These are phyloP conservation scores for Strigamia crassipes DNA, from an alignment of 2,888 invertebrate species.

Conservation along the genomic window DNA sequence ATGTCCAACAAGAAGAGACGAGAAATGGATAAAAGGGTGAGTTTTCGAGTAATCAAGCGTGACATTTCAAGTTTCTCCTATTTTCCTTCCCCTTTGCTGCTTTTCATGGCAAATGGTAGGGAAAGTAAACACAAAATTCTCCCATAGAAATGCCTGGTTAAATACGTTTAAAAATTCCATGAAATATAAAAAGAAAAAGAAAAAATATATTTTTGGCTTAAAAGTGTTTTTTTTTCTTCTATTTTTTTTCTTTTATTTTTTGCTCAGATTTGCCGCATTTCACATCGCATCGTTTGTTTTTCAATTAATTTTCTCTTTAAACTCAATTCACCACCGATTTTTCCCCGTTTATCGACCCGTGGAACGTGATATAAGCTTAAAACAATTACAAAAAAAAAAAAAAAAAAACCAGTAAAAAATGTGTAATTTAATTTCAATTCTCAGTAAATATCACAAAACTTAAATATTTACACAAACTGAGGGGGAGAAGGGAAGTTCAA, in stretches of 20 bases:
- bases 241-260: no score
- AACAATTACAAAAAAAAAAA: neutral
- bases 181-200: no score
- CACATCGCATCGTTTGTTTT: neutral
- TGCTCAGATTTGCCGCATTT: neutral
- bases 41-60: neutral
- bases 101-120: neutral
- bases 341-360: neutral
- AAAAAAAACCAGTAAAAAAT: neutral
- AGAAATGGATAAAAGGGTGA: neutral
- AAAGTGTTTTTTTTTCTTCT: neutral
- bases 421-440: neutral
- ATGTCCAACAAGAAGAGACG: neutral
- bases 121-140: neutral
- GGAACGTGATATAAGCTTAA: neutral
- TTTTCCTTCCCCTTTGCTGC: neutral
- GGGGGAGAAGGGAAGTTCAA: no score
- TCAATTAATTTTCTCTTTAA: neutral
- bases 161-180: no score
- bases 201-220: neutral
- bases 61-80: neutral
- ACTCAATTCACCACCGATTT: neutral
- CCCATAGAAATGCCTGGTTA: neutral
- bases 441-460: no score
- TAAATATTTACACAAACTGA: no score